Conservation (phyloP, 2,888 invertebrate species). For the Macropis europaea region DNA sequence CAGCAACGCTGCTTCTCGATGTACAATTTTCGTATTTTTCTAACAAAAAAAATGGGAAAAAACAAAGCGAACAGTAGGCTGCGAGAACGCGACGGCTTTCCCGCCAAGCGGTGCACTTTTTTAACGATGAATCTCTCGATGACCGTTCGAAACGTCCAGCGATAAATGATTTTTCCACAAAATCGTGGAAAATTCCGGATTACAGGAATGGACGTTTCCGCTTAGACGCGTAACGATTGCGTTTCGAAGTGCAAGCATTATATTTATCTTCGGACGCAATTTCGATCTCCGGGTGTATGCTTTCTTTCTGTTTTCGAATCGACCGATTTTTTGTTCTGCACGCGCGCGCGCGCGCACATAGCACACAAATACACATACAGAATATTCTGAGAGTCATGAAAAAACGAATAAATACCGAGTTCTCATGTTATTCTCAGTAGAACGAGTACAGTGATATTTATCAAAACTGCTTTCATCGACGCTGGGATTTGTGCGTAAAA, state of each 20-base stretch:
- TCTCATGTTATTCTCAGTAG: too few species aligned
- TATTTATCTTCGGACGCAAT: too few species aligned
- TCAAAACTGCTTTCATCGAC: background rate
- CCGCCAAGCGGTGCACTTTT: slow-evolving; percentile 27
- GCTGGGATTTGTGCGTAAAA: too few species aligned
- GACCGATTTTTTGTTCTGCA: background rate
- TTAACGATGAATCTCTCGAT: slow-evolving; percentile 11
- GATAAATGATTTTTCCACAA: slow-evolving; percentile 7
- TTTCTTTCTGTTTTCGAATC: background rate
- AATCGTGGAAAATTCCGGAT: too few species aligned
- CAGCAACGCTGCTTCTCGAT: slow-evolving; percentile 23
- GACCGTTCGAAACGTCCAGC: slow-evolving; percentile 3
- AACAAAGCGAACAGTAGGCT: too few species aligned
- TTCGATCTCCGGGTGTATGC: too few species aligned
- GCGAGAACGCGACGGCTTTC: slow-evolving; percentile 1
- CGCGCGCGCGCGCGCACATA: background rate
- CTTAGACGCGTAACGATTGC: too few species aligned
- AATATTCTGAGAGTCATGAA: too few species aligned
- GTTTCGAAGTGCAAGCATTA: too few species aligned
- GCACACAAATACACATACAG: too few species aligned
- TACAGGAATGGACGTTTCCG: too few species aligned
- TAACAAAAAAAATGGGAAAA: too few species aligned
- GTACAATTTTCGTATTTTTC: slow-evolving; percentile 34
- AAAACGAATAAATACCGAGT: slow-evolving; percentile 2
- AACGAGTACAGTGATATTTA: background rate